Percentiles rank a stretch among this genome's conserved stretches.
phyloP scores from a whole-genome alignment of 2,113 vertebrate genomes.

The Pao palembangensis region DNA sequence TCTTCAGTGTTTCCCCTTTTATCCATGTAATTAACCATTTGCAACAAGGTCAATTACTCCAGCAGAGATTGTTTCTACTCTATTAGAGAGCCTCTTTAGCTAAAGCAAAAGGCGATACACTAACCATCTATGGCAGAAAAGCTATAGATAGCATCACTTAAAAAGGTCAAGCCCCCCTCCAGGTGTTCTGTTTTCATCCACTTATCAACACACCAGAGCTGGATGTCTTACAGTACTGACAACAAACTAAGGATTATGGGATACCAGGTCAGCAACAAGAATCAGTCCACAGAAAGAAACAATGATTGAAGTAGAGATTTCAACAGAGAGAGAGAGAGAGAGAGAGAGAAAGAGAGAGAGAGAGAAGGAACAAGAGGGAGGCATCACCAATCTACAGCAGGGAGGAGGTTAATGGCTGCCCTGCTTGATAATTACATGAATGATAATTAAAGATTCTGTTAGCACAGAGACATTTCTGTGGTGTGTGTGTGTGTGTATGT shows the following conservation, averaged over 20 bases:
- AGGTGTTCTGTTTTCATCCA: neutral
- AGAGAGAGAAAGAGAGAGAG: no score
- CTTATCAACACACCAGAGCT: no score
- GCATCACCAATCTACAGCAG: no score
- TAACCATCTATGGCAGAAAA: neutral
- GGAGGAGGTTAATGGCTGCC: no score
- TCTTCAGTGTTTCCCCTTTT: conserved; percentile 42
- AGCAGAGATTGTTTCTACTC: conserved; percentile 29
- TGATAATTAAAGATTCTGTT: conserved; percentile 16
- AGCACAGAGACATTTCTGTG: neutral
- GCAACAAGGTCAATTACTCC: conserved; percentile 45
- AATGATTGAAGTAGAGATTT: neutral
- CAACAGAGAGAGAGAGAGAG: neutral
- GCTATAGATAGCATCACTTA: no score
- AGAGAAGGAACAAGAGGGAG: no score
- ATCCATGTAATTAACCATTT: conserved; percentile 37
- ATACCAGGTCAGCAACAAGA: no score
- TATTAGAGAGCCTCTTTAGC: conserved; percentile 23
- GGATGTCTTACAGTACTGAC: neutral
- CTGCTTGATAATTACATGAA: no score
- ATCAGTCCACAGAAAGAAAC: neutral
- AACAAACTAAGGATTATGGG: neutral
- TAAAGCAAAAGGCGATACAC: conserved; percentile 15
- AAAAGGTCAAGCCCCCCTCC: neutral
- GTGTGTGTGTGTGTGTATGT: neutral